phyloP scores from a whole-genome alignment of 2,113 vertebrate genomes.

The human (Homo sapiens) region GRCh38 chrX:21505501-21506000 shows the following conservation, averaged over 20 bases:
- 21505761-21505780: not conserved
- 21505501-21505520: conserved; percentile 10
- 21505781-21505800: not conserved
- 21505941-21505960: conserved; percentile 27
- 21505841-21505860: not conserved
- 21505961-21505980: conserved; percentile 38
- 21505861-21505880: not conserved
- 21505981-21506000: not conserved
- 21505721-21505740: not conserved
- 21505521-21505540: not conserved
- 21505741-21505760: not conserved
- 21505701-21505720: not conserved
- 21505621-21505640: conserved; percentile 17
- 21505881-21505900: conserved; percentile 16
- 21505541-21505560: not conserved
- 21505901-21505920: conserved; percentile 19
- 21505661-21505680: conserved; percentile 11
- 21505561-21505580: conserved; percentile 8
- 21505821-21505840: not conserved
- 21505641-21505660: conserved; percentile 22
- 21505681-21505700: conserved; percentile 17
- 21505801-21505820: not conserved
- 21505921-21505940: not conserved
- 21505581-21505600: conserved; percentile 23
- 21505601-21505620: not conserved